phyloP scores from a whole-genome alignment of 2,797 vertebrate species.

The Psittacula echo region DNA sequence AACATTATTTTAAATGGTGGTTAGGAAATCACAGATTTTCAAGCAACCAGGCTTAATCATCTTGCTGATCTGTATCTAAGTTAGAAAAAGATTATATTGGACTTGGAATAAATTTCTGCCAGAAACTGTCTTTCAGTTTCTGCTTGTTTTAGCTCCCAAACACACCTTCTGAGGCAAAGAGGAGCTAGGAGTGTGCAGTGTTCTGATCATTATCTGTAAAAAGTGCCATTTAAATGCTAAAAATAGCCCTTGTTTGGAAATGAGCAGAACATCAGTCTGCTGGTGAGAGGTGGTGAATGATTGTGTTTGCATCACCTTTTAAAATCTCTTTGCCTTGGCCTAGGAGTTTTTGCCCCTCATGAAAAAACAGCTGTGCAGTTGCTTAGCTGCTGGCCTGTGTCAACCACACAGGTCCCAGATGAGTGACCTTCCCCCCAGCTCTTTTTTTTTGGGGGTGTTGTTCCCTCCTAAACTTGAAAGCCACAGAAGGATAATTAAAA shows the following conservation, averaged over 20 bases:
- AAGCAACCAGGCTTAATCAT: neutral
- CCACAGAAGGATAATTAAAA: neutral
- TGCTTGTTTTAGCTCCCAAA: neutral
- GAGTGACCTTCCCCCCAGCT: neutral
- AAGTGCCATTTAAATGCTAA: neutral
- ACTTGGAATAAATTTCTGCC: neutral
- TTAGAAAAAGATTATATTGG: neutral
- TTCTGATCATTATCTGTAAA: neutral
- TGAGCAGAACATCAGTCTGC: neutral
- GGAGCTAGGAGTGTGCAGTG: neutral
- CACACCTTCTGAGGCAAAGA: neutral
- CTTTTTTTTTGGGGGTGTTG: neutral
- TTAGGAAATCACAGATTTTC: neutral
- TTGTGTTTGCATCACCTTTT: neutral
- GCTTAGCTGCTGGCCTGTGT: neutral
- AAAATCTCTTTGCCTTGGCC: neutral
- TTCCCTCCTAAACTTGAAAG: neutral
- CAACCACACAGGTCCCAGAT: neutral
- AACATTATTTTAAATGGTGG: neutral
- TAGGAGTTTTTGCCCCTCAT: neutral
- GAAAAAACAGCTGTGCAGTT: accelerated
- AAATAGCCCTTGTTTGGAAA: neutral
- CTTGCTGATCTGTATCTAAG: neutral
- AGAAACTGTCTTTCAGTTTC: neutral
- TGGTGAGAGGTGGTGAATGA: neutral